Conservation (phyloP, 2,113 vertebrate species). For the Pseudopodoces humilis region DNA sequence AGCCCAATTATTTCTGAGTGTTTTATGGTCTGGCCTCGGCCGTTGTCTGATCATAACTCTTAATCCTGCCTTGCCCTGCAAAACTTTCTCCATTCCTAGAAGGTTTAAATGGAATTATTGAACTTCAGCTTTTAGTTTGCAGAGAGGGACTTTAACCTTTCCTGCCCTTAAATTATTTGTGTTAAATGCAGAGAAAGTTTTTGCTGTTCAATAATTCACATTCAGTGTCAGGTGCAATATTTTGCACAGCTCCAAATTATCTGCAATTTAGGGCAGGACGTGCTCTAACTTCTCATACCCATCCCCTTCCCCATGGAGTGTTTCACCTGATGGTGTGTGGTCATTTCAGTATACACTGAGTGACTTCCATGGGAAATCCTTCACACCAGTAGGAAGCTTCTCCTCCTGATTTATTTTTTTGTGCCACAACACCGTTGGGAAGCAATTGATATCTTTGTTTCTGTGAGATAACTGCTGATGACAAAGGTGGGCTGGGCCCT, state of each 20-base stretch:
- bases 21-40: neutral
- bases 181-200: neutral
- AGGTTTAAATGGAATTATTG: neutral
- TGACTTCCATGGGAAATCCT: neutral
- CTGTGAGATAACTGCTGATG: neutral
- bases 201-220: neutral
- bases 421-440: neutral
- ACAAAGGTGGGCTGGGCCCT: neutral
- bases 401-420: neutral
- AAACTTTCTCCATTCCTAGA: neutral
- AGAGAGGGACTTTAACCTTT: neutral
- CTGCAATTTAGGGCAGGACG: accelerated
- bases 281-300: neutral
- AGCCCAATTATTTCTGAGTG: neutral
- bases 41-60: neutral
- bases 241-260: neutral
- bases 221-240: neutral
- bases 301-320: neutral
- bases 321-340: neutral
- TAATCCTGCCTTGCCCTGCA: neutral
- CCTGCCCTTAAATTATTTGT: neutral
- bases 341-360: neutral
- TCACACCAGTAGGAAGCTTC: neutral
- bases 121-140: neutral
- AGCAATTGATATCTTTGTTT: neutral